These are phyloP conservation scores for Neodiprion virginianus DNA, from an alignment of 1,140 invertebrate species.

Conservation along the genomic window DNA sequence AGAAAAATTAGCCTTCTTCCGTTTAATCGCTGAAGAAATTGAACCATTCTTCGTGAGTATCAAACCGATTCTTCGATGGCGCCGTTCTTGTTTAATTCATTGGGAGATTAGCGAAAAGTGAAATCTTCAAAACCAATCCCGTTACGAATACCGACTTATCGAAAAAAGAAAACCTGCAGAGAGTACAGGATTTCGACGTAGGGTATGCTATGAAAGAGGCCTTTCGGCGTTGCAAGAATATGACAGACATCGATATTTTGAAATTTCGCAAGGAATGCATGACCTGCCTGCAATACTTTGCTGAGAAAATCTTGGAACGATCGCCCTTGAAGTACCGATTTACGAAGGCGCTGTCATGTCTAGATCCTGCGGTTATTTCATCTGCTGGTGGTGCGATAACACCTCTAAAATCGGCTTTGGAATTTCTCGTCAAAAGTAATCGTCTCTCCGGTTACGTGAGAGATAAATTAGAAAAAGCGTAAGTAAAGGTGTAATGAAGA, in stretches of 20 bases:
- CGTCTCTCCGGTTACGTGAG: slow-evolving; percentile 22
- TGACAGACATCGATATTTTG: background rate
- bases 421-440: slow-evolving; percentile 22
- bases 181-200: slow-evolving; percentile 19
- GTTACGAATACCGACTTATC: slow-evolving; percentile 19
- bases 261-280: slow-evolving; percentile 14
- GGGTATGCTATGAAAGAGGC: slow-evolving; percentile 15
- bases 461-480: slow-evolving; percentile 20
- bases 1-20: slow-evolving; percentile 30
- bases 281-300: slow-evolving; percentile 15
- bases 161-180: slow-evolving; percentile 24
- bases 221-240: background rate
- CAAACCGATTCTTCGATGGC: slow-evolving; percentile 25
- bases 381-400: background rate
- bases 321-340: slow-evolving; percentile 28
- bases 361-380: slow-evolving; percentile 20
- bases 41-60: slow-evolving; percentile 32
- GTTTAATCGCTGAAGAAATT: slow-evolving; percentile 25
- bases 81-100: slow-evolving; percentile 25
- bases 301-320: slow-evolving; percentile 24
- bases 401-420: slow-evolving; percentile 18
- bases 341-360: slow-evolving; percentile 24
- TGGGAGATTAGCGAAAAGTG: slow-evolving; percentile 22
- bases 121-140: slow-evolving; percentile 9
- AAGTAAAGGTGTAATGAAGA: slow-evolving; percentile 17